Evolutionary conservation across 2,888 invertebrate genomes (phyloP).

Genomic region (Harpalus rufipes): DNA sequence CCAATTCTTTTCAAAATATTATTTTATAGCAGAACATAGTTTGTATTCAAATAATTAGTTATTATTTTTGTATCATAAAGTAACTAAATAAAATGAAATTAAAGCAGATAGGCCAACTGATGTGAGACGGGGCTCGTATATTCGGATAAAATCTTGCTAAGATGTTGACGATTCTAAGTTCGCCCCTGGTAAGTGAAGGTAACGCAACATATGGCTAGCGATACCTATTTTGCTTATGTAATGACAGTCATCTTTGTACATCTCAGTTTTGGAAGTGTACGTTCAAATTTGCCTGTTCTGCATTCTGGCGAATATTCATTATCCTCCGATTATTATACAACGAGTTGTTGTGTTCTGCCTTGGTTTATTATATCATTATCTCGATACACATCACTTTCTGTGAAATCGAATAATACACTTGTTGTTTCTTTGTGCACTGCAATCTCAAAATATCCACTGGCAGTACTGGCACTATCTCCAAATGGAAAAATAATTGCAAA

Average conservation of each 20-base stretch:
- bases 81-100: too few species aligned
- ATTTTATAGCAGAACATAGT: too few species aligned
- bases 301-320: constrained; percentile 29
- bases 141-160: background rate
- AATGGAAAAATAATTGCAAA: background rate
- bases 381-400: constrained; percentile 19
- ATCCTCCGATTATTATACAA: constrained; percentile 22
- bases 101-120: too few species aligned
- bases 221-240: constrained; percentile 40
- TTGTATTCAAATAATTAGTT: too few species aligned
- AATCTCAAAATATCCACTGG: constrained; percentile 21
- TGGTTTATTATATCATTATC: constrained; percentile 34
- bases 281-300: constrained; percentile 27
- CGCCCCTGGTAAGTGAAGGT: constrained; percentile 8
- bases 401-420: constrained; percentile 25
- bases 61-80: too few species aligned
- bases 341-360: background rate
- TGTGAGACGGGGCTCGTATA: too few species aligned
- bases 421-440: constrained; percentile 28
- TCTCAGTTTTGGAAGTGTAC: constrained; percentile 37
- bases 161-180: constrained; percentile 3
- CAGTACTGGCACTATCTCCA: background rate
- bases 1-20: too few species aligned
- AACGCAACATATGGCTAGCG: constrained; percentile 46
- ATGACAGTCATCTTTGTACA: constrained; percentile 50